These are phyloP conservation scores for Gymnoscopelus braueri DNA, from an alignment of 2,797 vertebrate genomes.

Conservation along the genomic window DNA sequence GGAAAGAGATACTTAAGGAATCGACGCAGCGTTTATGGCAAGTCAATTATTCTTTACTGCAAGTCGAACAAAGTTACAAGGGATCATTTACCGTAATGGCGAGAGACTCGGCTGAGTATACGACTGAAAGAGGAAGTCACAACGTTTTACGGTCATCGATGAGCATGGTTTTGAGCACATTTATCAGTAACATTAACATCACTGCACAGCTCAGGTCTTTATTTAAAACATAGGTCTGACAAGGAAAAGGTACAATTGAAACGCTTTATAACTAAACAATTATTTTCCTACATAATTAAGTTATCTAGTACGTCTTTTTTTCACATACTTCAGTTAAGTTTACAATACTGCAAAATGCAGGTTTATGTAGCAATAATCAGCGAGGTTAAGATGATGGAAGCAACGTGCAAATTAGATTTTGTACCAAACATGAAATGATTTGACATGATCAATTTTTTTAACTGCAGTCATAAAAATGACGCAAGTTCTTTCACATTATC, in stretches of 20 bases:
- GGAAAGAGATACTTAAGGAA: conserved; percentile 12
- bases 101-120: not conserved
- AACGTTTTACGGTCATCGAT: conserved; percentile 21
- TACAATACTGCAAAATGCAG: conserved; percentile 44
- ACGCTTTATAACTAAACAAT: conserved; percentile 36
- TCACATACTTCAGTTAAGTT: conserved; percentile 3
- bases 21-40: conserved; percentile 36
- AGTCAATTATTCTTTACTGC: conserved; percentile 3
- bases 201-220: conserved; percentile 44
- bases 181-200: conserved; percentile 23
- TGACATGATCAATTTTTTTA: conserved; percentile 30
- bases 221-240: conserved; percentile 51
- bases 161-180: conserved; percentile 28
- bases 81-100: not conserved
- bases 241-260: conserved; percentile 49
- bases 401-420: conserved; percentile 59
- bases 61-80: conserved; percentile 1
- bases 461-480: conserved; percentile 53
- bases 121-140: conserved; percentile 10
- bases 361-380: conserved; percentile 28
- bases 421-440: conserved; percentile 37
- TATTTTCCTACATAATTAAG: conserved; percentile 16
- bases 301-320: conserved; percentile 26
- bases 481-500: conserved; percentile 15
- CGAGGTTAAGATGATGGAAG: conserved; percentile 43